These are phyloP conservation scores for Trachelus iudaicus DNA, from an alignment of 2,888 invertebrate species.

Conservation along the genomic window DNA sequence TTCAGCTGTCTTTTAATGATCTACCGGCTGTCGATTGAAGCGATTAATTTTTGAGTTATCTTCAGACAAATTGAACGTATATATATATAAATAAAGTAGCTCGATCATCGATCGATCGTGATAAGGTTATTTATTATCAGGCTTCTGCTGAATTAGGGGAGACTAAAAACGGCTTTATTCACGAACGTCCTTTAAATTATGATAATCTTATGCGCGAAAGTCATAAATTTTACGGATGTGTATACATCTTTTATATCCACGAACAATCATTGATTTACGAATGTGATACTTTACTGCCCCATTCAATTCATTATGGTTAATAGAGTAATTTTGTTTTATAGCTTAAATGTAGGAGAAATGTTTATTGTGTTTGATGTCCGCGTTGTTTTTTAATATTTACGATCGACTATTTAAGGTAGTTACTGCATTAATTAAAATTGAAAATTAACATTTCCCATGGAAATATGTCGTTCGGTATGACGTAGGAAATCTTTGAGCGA, in stretches of 20 bases:
- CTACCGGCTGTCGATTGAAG: background rate
- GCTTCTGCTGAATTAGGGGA: background rate
- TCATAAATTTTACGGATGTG: background rate
- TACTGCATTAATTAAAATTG: no score
- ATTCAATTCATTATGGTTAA: background rate
- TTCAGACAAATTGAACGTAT: background rate
- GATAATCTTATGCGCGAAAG: background rate
- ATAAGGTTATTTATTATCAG: background rate
- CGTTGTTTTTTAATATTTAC: no score
- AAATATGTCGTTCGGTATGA: no score
- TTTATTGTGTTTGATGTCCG: no score
- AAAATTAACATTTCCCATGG: no score
- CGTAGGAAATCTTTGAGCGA: no score
- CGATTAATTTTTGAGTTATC: background rate
- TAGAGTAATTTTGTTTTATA: no score
- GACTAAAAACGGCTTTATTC: background rate
- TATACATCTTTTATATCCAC: background rate
- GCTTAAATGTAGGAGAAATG: no score
- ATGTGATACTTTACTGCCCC: background rate
- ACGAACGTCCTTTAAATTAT: background rate
- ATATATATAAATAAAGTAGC: background rate
- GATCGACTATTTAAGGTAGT: no score
- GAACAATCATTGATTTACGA: background rate
- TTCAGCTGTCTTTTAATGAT: background rate
- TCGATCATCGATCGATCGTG: background rate